These are phyloP conservation scores for Cantharis lateralis DNA, from an alignment of 2,888 invertebrate species.

Conservation along the genomic window DNA sequence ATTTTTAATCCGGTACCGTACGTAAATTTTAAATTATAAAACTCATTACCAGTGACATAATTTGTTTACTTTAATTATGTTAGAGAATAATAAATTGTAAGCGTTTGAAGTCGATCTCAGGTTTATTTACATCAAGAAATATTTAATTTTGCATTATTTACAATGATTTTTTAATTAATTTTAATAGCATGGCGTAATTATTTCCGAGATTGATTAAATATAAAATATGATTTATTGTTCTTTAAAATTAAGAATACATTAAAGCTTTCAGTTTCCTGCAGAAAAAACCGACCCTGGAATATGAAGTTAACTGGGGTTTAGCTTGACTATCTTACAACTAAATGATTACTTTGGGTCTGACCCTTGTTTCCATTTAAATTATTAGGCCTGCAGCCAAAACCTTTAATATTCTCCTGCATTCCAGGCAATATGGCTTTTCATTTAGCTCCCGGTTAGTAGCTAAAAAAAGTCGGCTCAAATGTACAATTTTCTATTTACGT, in stretches of 20 bases:
- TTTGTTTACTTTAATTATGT: background rate
- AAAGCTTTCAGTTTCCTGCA: background rate
- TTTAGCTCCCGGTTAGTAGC: background rate
- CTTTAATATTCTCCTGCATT: no score
- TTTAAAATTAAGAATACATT: background rate
- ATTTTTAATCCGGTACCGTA: background rate
- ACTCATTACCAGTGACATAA: background rate
- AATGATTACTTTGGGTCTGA: no score
- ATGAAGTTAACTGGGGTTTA: no score
- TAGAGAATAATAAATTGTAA: background rate
- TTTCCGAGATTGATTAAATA: background rate
- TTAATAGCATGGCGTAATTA: background rate
- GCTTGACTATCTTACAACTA: no score
- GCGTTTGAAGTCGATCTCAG: background rate
- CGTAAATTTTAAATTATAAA: background rate
- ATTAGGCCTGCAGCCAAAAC: no score
- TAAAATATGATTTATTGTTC: background rate
- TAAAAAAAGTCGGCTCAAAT: background rate
- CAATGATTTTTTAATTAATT: background rate
- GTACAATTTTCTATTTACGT: background rate
- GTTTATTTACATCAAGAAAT: background rate
- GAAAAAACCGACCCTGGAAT: background rate
- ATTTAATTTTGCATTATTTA: background rate
- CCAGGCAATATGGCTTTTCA: background rate
- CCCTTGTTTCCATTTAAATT: no score